Base-by-base conservation (phyloP, 2,113 vertebrate species). In the Solenodon paradoxus region DNA sequence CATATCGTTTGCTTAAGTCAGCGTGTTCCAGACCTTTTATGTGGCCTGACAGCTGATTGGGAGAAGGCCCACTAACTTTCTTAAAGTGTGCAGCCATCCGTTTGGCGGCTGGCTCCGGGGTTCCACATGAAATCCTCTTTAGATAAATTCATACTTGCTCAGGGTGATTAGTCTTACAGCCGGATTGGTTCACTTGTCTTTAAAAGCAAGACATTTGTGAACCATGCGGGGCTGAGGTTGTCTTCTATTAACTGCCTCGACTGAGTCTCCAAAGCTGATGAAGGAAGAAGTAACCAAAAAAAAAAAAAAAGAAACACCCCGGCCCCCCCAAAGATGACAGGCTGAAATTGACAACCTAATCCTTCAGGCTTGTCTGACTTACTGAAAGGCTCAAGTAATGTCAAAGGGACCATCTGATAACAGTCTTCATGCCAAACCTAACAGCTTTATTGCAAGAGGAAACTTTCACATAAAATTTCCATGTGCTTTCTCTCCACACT, bases 261-360 rank as follows among this genome's bases (percentile, higher is more conserved):
- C 95, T 94, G 89, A 38, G 28, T 90, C 93, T 91, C 97, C 84
- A 72, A 96, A 97, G 90, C 57, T 96, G 85, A 74, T 81, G 97
- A 97, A 94, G 96, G 91, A 96, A 96, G 95, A 97, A 0, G 1
- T 64, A 92, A 97, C 97, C 85, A 57, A 42, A 28, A 24, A 35
- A 20, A 16, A 6, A 26, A 57, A n/a, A 35, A 28, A 96, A 95
- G 95, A 79, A 96, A 93, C 61, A 35, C 26, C 30, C 6, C 30
- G 32, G 26, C 24, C 24, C 32, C 94, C 63, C 40, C 94, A 90
- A 98, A 98, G 97, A 98, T 98, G 98, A 98, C 98, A 98, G 97
- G 96, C 95, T 95, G 97, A 97, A 97, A 95, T 98, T 99, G 98
- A 99, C 98, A 98, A 98, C 97, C 98, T 98, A 98, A 99, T 99